Evolutionary conservation across 2,797 vertebrate species (phyloP), one percentile per base, ranked within the genome.

Genomic region (Ctenopoma kingsleyae): DNA sequence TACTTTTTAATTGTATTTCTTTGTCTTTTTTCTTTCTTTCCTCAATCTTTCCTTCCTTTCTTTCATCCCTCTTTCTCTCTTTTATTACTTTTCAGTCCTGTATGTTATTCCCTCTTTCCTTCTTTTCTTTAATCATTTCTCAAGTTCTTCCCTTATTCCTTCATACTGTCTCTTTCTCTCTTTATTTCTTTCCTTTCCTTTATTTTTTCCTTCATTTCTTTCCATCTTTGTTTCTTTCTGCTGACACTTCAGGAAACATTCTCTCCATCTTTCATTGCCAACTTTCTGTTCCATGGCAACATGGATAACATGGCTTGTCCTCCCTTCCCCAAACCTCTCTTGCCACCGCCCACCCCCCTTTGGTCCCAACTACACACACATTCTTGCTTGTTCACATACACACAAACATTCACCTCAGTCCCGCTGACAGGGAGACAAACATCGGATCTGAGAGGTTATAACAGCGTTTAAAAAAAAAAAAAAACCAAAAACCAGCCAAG

Each of bases 401-500:
- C 49, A 41, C 50, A 62, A 69, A 44, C 61, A 71, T 60, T 68
- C 64, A 79, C 51, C 46, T 64, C 58, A 63, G 55, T 74, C 65
- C 41, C 79, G 80, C 61, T 91, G 84, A 87, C 87, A 85, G 74
- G 79, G 76, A 88, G 80, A 92, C 86, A 87, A 90, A 88, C 86
- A 66, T 83, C 62, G 22, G 68, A 89, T 83, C 75, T 77, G 77
- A 83, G 80, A 84, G 86, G 81, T 87, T 88, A 76, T 49, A 87
- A 71, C 68, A 61, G 78, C 64, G 41, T 85, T 56, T 32, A 1
- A 27, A 49, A 72, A 40, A 52, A 36, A 6, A 19, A 16, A 52
- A 13, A 32, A 69, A 62, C 47, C 43, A 47, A 32, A 44, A 80
- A 75, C 9, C 83, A 82, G 89, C 90, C 90, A 90, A 85, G 78